Evolutionary conservation across 2,797 vertebrate species (phyloP), one percentile per base, ranked within the genome.

Genomic region (Eospalax fontanierii): DNA sequence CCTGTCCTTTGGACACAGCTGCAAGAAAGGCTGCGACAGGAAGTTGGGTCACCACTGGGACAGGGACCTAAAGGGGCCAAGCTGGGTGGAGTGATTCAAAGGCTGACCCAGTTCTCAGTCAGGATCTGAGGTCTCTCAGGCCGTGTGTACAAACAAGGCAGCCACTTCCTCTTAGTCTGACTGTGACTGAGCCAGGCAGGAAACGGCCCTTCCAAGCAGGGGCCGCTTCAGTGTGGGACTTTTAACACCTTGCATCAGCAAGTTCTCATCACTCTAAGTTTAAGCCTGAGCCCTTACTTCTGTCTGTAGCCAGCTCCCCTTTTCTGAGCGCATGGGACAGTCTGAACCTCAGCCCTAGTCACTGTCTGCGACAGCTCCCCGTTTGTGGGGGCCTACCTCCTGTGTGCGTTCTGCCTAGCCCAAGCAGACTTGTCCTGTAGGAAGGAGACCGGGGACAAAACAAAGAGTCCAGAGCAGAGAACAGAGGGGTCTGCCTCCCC

Each of bases 61-160:
- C 18, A 9, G 71, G 63, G 38, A n/a, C 54, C 68, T 70, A 26
- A 8, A 21, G 78, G 50, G 30, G 14, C 26, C 2, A 21, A n/a
- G 59, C 78, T 30, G 40, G 61, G 24, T 21, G 24, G 50, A 16
- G 43, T 30, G 71, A 59, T 10, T 30, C 1, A 4, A 33, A 57
- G 35, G 10, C 83, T 89, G 83, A 79, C 91, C 89, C 46, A 30
- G n/a, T 97, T 95, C 93, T 79, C 89, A 76, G 89, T 68, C 83
- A 57, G 87, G 54, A 91, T 40, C 70, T 30, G 22, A 78, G 26
- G 15, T 63, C 63, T 8, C 38, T 50, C 6, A 2, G 40, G 65
- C 71, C 86, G 71, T 6, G 1, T 2, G 15, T 3, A 0, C 83
- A 91, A n/a, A 70, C 54, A 15, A 71, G 14, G 43, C 33, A 33